Percentiles rank a stretch among this genome's conserved stretches.
Evolutionary conservation across 2,113 vertebrate species (phyloP).

Genomic region (Sinosuthora webbiana): DNA sequence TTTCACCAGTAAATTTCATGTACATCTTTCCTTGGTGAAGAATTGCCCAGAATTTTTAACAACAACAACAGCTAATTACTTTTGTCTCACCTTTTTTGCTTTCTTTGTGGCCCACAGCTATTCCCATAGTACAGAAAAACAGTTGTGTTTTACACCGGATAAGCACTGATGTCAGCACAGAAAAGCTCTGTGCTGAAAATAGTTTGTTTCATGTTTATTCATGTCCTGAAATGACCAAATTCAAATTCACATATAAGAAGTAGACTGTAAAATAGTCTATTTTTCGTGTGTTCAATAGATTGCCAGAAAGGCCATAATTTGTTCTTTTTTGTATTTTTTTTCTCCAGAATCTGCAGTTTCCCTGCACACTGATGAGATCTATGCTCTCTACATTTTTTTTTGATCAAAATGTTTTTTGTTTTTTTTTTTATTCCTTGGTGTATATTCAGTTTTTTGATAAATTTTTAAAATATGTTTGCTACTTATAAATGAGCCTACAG

Average conservation of each 20-base stretch:
- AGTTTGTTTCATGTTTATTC: slow-evolving; percentile 33
- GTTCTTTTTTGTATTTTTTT: not conserved
- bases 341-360: not conserved
- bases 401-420: not conserved
- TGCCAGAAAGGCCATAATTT: not conserved
- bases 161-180: not conserved
- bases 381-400: not conserved
- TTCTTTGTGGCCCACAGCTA: not conserved
- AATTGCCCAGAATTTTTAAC: not conserved
- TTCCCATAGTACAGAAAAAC: not conserved
- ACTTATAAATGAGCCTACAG: not conserved
- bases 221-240: not conserved
- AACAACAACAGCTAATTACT: not conserved
- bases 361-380: not conserved
- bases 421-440: not conserved
- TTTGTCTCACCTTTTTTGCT: not conserved
- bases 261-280: not conserved
- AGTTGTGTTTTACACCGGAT: not conserved
- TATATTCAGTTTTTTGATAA: not conserved
- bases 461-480: not conserved
- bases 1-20: not conserved
- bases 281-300: not conserved
- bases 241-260: not conserved
- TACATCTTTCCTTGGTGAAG: not conserved
- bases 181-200: slow-evolving; percentile 8